Percentiles rank a stretch among this genome's conserved stretches.
These are phyloP conservation scores for Brachyptera risi DNA, from an alignment of 2,888 invertebrate species.

Conservation along the genomic window DNA sequence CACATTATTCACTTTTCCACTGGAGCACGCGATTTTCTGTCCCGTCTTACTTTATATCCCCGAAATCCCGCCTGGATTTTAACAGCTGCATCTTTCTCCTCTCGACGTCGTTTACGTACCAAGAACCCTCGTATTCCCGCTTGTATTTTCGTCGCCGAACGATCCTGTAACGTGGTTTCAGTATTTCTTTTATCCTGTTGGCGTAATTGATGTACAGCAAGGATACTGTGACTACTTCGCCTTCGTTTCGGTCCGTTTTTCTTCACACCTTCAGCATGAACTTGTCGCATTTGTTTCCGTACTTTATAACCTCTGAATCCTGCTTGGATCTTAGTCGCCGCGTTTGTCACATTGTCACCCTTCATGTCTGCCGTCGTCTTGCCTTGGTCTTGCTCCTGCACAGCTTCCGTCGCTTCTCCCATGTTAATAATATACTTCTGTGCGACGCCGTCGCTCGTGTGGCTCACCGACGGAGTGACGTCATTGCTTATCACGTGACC, in stretches of 20 bases:
- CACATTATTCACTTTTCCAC: constrained; percentile 25
- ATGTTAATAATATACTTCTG: background rate
- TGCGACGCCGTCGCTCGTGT: constrained; percentile 10
- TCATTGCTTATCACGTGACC: background rate
- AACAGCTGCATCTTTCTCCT: constrained; percentile 44
- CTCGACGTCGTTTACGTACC: constrained; percentile 51
- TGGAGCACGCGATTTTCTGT: constrained; percentile 41
- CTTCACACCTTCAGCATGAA: background rate
- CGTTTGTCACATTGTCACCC: constrained; percentile 36
- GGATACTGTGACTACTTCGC: constrained; percentile 1
- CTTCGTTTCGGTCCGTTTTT: constrained; percentile 20
- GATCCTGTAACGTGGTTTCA: constrained; percentile 38
- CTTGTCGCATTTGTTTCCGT: constrained; percentile 27
- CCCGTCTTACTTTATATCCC: constrained; percentile 46
- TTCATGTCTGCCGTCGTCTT: constrained; percentile 49
- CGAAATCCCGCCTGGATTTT: constrained; percentile 48
- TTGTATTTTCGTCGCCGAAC: constrained; percentile 59
- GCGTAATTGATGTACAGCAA: constrained; percentile 15
- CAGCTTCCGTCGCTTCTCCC: constrained; percentile 22
- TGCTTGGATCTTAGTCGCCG: constrained; percentile 55
- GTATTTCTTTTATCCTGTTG: constrained; percentile 27
- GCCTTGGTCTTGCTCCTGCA: constrained; percentile 12
- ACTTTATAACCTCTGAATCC: constrained; percentile 52
- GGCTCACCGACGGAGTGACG: background rate
- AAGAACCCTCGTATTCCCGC: constrained; percentile 65